Evolutionary conservation across 2,797 vertebrate species (phyloP), one percentile per base, ranked within the genome.

Genomic region (Poeciliopsis gracilis): DNA sequence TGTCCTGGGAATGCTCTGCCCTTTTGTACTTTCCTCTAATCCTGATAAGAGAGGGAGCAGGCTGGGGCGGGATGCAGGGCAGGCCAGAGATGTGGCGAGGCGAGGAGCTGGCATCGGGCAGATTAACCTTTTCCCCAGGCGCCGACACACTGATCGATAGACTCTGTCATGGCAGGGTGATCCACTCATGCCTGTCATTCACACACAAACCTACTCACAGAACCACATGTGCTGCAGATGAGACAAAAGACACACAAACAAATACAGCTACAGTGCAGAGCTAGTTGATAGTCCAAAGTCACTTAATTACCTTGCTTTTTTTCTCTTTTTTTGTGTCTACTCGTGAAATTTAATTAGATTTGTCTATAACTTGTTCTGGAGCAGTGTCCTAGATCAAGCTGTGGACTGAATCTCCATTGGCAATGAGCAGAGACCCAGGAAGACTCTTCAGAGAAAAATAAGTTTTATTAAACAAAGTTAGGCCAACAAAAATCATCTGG

Each of bases 1-100:
- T 96, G 94, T 97, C 96, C 95, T 97, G 97, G 97, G 97, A 97
- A 96, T 97, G 96, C 91, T 93, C 95, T 97, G 97, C 96, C 97
- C 97, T 97, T 97, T 97, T 95, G 91, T 96, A 95, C 95, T 95
- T 89, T 91, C 90, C 92, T 95, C 93, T 94, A 93, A 95, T 94
- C 93, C 95, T 92, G 95, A 96, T 96, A 96, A 96, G 95, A 96
- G 91, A 92, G 87, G 92, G 88, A 91, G 89, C 89, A 84, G 90
- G 87, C 86, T 45, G 87, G 86, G 91, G 84, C 43, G 79, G 82
- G 90, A 86, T 84, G 79, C 74, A 78, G 89, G 91, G 90, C 90
- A 90, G 91, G 90, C 89, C 89, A 87, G 75, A 88, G 90, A 89
- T 84, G 87, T 90, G 93, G 88, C 89, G 91, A 91, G 90, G 88